Evolutionary conservation across 2,888 invertebrate genomes (phyloP).

Genomic region (Arge pagana): DNA sequence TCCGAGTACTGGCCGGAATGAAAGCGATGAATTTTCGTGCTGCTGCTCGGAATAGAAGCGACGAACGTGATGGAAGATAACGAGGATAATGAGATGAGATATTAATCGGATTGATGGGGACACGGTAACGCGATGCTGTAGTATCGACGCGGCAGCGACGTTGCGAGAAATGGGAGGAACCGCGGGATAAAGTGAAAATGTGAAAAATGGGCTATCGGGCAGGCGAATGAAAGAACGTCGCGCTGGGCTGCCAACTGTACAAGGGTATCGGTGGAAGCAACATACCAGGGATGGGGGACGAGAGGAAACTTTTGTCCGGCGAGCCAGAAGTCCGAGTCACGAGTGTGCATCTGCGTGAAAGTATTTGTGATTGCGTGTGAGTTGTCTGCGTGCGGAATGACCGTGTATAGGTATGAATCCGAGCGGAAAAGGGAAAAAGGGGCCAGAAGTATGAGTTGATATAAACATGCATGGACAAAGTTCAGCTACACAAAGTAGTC

Average conservation of each 20-base stretch:
- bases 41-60: too few species aligned
- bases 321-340: constrained; percentile 13
- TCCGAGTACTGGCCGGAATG: too few species aligned
- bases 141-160: too few species aligned
- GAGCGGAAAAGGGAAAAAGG: background rate
- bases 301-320: constrained; percentile 18
- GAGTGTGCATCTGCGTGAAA: constrained; percentile 2
- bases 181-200: constrained; percentile 23
- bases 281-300: constrained; percentile 11
- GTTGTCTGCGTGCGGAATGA: too few species aligned
- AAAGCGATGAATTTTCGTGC: too few species aligned
- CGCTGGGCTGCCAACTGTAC: background rate
- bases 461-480: constrained; percentile 38
- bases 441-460: constrained; percentile 21
- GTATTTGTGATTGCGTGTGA: too few species aligned
- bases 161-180: too few species aligned
- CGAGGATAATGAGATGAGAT: too few species aligned
- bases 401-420: constrained; percentile 17
- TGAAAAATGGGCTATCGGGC: constrained; percentile 22
- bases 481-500: constrained; percentile 16
- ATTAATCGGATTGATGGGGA: too few species aligned
- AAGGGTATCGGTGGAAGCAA: too few species aligned
- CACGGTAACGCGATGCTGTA: too few species aligned
- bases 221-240: constrained; percentile 7
- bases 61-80: too few species aligned